phyloP scores from a whole-genome alignment of 2,113 vertebrate genomes.

The Austrofundulus limnaeus region DNA sequence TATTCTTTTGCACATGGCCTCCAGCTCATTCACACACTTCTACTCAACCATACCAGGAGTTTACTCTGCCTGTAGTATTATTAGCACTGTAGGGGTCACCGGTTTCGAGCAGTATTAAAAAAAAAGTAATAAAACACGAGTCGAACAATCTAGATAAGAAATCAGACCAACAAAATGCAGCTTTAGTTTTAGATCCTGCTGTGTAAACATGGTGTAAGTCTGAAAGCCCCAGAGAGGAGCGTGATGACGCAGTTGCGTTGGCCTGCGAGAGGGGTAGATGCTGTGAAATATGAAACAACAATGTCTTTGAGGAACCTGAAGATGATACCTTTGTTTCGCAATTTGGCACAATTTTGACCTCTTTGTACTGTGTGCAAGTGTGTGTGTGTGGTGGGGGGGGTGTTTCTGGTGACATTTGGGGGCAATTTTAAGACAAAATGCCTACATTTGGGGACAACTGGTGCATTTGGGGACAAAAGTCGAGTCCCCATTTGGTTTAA shows the following conservation, averaged over 20 bases:
- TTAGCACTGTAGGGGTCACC: neutral
- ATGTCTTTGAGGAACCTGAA: slow-evolving; percentile 72
- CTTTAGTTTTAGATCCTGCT: slow-evolving; percentile 9
- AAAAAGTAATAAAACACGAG: slow-evolving; percentile 16
- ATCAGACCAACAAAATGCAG: slow-evolving; percentile 26
- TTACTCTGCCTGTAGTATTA: slow-evolving; percentile 7
- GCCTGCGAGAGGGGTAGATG: slow-evolving; percentile 37
- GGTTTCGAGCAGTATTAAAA: slow-evolving; percentile 9
- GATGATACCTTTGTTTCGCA: slow-evolving; percentile 58
- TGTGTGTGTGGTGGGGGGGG: neutral
- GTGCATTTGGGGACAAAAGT: no score
- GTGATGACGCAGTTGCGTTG: slow-evolving; percentile 24
- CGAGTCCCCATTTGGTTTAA: no score
- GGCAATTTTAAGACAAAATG: no score
- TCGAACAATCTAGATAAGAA: slow-evolving; percentile 17
- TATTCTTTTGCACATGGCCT: slow-evolving; percentile 22
- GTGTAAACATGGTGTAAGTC: slow-evolving; percentile 35
- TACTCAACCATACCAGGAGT: slow-evolving; percentile 14
- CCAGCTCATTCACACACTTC: slow-evolving; percentile 14
- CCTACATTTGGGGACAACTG: no score
- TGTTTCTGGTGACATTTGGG: no score
- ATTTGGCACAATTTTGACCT: slow-evolving; percentile 45
- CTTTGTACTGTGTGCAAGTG: slow-evolving; percentile 1
- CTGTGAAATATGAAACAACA: slow-evolving; percentile 52
- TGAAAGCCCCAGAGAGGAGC: slow-evolving; percentile 28